phyloP scores from a whole-genome alignment of 1,140 invertebrate species.

The Leptinotarsa defecta region DNA sequence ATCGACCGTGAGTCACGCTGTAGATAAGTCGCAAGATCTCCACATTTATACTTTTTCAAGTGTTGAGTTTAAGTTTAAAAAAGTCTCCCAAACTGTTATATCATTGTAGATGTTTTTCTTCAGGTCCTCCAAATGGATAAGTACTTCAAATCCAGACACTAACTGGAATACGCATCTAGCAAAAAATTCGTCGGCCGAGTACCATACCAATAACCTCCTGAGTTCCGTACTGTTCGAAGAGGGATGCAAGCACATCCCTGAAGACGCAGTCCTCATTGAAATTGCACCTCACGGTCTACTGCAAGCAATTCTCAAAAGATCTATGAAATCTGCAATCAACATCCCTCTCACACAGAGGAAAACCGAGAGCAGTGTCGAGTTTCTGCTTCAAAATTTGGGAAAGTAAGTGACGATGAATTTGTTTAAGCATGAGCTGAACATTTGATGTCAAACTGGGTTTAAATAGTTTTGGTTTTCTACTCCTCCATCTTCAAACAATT shows the following conservation, averaged over 20 bases:
- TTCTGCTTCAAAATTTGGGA: conserved; percentile 74
- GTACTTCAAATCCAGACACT: conserved; percentile 81
- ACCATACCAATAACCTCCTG: conserved; percentile 91
- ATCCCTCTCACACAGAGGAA: conserved; percentile 80
- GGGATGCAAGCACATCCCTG: conserved; percentile 74
- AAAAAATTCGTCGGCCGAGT: conserved; percentile 81
- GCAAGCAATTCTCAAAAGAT: conserved; percentile 70
- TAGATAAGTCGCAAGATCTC: too few species aligned
- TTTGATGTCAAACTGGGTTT: too few species aligned
- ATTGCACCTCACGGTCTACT: conserved; percentile 85
- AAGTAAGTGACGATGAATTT: conserved; percentile 59
- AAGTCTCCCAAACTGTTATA: neutral
- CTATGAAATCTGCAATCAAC: conserved; percentile 65
- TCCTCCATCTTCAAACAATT: too few species aligned
- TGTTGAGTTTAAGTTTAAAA: too few species aligned
- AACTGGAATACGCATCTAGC: conserved; percentile 74
- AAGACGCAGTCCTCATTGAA: conserved; percentile 77
- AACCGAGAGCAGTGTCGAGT: conserved; percentile 71
- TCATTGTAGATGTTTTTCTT: neutral
- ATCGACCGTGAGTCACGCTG: too few species aligned
- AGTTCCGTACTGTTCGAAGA: conserved; percentile 87
- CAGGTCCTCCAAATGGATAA: conserved; percentile 81
- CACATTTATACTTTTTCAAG: too few species aligned
- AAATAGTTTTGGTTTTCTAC: too few species aligned
- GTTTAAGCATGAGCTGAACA: too few species aligned